A percentile compares a stretch with the other conserved stretches of the same genome.
phyloP scores from a whole-genome alignment of 30 jellyfish, hydroid and myxozoan species.

The Cassiopea xamachana region DNA sequence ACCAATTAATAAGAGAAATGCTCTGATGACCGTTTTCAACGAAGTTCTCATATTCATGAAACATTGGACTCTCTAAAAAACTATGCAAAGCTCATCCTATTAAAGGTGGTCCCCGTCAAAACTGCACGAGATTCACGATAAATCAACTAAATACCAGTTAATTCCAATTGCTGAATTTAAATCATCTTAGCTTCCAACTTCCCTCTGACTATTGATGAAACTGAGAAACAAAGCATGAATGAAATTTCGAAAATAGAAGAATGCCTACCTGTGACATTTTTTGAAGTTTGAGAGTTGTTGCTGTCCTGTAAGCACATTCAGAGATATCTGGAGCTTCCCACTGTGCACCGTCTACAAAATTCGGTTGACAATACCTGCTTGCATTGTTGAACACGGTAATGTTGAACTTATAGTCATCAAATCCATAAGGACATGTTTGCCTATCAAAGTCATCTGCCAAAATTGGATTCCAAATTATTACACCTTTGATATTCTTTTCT shows the following conservation, averaged over 20 bases:
- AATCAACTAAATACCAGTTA: no score
- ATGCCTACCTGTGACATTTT: conserved; percentile 38
- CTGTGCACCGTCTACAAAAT: conserved; percentile 46
- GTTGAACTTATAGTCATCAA: background rate
- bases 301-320: conserved; percentile 53
- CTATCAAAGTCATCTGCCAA: conserved; percentile 44
- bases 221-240: no score
- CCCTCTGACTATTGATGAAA: no score
- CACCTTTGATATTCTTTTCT: conserved; percentile 53
- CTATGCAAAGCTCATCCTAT: no score
- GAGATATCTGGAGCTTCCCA: conserved; percentile 51
- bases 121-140: no score
- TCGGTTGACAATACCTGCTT: conserved; percentile 29
- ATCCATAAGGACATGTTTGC: conserved; percentile 45
- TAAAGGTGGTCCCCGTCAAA: no score
- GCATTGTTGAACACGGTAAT: background rate
- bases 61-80: no score
- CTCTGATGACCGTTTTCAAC: no score
- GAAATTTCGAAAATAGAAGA: background rate
- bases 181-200: no score
- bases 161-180: no score
- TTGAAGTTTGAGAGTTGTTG: conserved; percentile 50
- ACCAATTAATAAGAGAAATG: no score
- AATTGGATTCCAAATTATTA: conserved; percentile 37
- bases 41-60: no score